Base-by-base conservation (phyloP, 2,113 vertebrate genomes). In the Leucoraja erinaceus region DNA sequence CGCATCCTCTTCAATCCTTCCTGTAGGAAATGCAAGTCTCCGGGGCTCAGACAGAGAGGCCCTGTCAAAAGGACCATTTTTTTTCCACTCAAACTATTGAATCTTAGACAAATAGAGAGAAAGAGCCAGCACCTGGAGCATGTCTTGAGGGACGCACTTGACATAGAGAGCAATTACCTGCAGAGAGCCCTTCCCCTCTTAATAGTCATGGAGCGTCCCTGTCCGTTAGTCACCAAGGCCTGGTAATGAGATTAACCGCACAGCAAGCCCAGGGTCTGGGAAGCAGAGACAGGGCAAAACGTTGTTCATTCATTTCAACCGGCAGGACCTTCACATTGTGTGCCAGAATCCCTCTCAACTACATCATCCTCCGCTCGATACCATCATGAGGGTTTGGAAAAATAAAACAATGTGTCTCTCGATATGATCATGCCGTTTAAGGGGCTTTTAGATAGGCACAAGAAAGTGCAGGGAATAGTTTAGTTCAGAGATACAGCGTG, bases 21-120 rank as follows among this genome's bases (percentile, higher is more conserved):
- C 66, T 91, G 90, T 12, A 91, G 90, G 90, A 91, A 91, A 12
- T 91, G 90, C 8, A 20, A 2, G 66, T 91, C 90, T 91, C 90
- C 33, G 47, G 90, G 31, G 66, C 66, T 74, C 9, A 16, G 90
- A 54, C 33, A 22, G 70, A 25, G 66, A 72, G 90, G 33, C 68
- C 86, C 9, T 47, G 18, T 47, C 68, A 10, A 91, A 91, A 14
- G 18, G 18, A 31, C 33, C 68, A 3, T 20, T 63, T 31, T 31
- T 47, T 31, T 28, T 16, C 4, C n/a, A 0, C 20, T 63, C 22
- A 5, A 72, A 63, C 5, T 63, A 88, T 72, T 91, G 90, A 47
- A 38, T 72, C 31, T 91, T 54, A 91, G 90, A 72, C 68, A 74
- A 70, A 54, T 72, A 25, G 68, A 12, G 3, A 47, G 47, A 16